Evolutionary conservation across 2,888 invertebrate genomes (phyloP).

Genomic region (Cheilosia soror): DNA sequence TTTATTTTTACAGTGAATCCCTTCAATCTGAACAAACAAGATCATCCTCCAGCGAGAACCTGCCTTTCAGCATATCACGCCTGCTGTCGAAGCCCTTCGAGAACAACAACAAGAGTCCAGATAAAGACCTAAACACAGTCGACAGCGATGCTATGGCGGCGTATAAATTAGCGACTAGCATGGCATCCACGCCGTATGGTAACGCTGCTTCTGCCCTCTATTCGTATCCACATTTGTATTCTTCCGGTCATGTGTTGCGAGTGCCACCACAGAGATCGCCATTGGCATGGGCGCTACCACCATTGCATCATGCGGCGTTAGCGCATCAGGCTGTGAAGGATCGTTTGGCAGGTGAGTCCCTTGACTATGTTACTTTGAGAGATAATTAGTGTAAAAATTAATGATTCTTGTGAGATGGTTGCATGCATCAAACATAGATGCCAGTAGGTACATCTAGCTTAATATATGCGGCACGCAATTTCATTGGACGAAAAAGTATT

Average conservation of each 20-base stretch:
- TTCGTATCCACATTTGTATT: constrained; percentile 84
- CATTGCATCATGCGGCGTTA: constrained; percentile 87
- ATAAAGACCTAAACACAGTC: constrained; percentile 81
- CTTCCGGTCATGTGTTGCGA: constrained; percentile 89
- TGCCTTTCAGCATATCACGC: constrained; percentile 93
- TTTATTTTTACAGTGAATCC: constrained; percentile 82
- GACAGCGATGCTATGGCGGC: constrained; percentile 82
- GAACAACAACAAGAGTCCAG: constrained; percentile 83
- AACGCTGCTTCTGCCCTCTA: constrained; percentile 82
- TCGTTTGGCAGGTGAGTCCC: constrained; percentile 90
- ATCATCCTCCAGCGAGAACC: constrained; percentile 84
- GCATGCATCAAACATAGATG: neutral
- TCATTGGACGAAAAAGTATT: neutral
- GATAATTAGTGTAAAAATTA: constrained; percentile 2
- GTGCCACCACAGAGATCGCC: constrained; percentile 89
- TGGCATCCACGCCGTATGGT: constrained; percentile 82
- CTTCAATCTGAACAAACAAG: constrained; percentile 84
- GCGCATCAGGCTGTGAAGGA: constrained; percentile 93
- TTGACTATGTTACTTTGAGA: neutral
- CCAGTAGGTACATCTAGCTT: too few species aligned
- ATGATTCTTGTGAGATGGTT: constrained; percentile 5
- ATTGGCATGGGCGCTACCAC: constrained; percentile 84
- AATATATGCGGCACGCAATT: neutral
- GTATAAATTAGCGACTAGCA: constrained; percentile 83
- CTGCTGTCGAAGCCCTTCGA: constrained; percentile 91